Percentiles rank a stretch among this genome's conserved stretches.
phyloP scores from a whole-genome alignment of 2,113 vertebrate genomes.

The Ploceus nigricollis region DNA sequence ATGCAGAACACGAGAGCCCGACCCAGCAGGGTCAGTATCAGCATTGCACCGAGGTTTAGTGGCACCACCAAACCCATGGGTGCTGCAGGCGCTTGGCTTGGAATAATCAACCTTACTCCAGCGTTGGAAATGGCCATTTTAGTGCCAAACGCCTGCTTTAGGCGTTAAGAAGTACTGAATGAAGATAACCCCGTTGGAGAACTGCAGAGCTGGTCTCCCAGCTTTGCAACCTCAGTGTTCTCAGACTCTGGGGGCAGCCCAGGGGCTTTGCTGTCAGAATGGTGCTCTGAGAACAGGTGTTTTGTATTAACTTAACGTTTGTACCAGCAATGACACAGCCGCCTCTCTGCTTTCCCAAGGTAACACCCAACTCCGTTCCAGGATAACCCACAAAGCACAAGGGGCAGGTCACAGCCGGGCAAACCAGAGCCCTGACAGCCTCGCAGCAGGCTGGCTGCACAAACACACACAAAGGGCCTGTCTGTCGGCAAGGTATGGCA shows the following conservation, averaged over 20 bases:
- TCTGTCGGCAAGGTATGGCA: accelerated
- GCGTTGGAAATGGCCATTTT: accelerated
- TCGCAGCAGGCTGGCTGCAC: accelerated
- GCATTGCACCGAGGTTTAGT: accelerated
- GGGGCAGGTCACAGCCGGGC: accelerated
- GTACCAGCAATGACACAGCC: accelerated
- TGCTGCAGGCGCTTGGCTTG: no score
- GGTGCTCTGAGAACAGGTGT: accelerated
- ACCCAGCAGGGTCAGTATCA: background rate
- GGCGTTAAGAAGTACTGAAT: accelerated
- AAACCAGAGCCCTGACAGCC: accelerated
- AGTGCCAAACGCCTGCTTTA: accelerated
- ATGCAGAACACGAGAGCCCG: accelerated
- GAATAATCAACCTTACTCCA: accelerated
- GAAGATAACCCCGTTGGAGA: accelerated
- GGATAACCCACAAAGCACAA: accelerated
- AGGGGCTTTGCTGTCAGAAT: accelerated
- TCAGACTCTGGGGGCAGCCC: accelerated
- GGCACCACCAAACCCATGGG: accelerated
- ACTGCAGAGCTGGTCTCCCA: accelerated
- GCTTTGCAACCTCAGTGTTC: accelerated
- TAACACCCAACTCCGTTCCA: accelerated
- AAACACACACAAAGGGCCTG: accelerated
- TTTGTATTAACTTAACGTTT: accelerated
- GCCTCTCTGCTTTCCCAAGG: accelerated